Percentiles rank a stretch among this genome's conserved stretches.
Evolutionary conservation across 2,113 vertebrate genomes (phyloP).

Genomic region (Argyrosomus japonicus): DNA sequence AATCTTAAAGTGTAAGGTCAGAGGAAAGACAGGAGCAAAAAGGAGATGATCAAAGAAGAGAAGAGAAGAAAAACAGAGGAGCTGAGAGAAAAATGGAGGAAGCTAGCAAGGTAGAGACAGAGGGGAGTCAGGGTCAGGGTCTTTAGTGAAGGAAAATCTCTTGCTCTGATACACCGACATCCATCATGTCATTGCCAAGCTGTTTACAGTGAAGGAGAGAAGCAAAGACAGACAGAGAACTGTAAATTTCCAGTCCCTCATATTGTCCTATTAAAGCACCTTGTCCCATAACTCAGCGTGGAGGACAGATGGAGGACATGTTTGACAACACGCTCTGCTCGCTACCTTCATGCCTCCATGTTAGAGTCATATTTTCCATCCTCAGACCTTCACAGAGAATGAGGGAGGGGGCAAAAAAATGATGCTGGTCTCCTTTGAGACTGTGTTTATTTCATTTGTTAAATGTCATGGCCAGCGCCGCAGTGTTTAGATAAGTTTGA

Average conservation of each 20-base stretch:
- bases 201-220: constrained; percentile 40
- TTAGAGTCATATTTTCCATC: constrained; percentile 71
- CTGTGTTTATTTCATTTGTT: constrained; percentile 57
- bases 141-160: constrained; percentile 57
- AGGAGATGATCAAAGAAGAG: neutral
- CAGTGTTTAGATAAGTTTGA: constrained; percentile 59
- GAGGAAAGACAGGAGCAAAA: neutral
- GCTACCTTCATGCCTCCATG: constrained; percentile 46
- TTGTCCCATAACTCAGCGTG: constrained; percentile 56
- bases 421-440: constrained; percentile 48
- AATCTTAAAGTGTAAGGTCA: neutral
- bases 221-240: constrained; percentile 13
- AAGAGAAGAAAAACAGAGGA: neutral
- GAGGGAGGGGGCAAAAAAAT: constrained; percentile 9
- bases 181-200: constrained; percentile 45
- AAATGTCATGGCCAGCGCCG: constrained; percentile 53
- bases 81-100: neutral
- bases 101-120: neutral
- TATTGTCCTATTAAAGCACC: constrained; percentile 54
- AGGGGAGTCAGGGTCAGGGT: constrained; percentile 37
- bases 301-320: constrained; percentile 59
- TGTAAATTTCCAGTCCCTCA: constrained; percentile 55
- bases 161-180: constrained; percentile 36
- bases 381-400: constrained; percentile 25
- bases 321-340: constrained; percentile 59